Conservation (phyloP, 2,797 vertebrate genomes). For the Steatocranus sp. region DNA sequence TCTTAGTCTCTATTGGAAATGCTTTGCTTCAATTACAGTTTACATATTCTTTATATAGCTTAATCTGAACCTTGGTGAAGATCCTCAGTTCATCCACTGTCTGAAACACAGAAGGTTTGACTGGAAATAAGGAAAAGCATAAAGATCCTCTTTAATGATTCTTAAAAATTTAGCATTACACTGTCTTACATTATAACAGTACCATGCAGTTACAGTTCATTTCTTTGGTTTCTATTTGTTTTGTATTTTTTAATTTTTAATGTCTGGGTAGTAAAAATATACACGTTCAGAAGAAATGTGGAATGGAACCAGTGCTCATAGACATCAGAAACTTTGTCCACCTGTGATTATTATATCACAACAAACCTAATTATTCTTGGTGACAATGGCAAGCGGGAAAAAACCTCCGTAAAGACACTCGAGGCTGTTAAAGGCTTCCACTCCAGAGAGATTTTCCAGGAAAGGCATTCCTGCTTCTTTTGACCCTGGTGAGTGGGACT, state of each 20-base stretch:
- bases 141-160: not conserved
- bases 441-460: not conserved
- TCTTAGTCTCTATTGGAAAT: not conserved
- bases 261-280: not conserved
- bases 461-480: not conserved
- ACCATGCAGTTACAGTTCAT: not conserved
- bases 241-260: not conserved
- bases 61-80: not conserved
- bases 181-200: not conserved
- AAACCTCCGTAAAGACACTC: not conserved
- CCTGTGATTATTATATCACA: not conserved
- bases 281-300: not conserved
- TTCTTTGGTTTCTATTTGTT: not conserved
- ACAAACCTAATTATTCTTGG: not conserved
- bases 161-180: not conserved
- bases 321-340: not conserved
- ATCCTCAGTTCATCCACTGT: not conserved
- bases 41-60: not conserved
- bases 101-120: not conserved
- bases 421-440: fast-evolving
- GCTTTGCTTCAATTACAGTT: not conserved
- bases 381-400: not conserved
- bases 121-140: not conserved
- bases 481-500: not conserved
- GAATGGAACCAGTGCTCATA: not conserved